Conservation (phyloP, 2,888 invertebrate species). For the Cantharis rufa region DNA sequence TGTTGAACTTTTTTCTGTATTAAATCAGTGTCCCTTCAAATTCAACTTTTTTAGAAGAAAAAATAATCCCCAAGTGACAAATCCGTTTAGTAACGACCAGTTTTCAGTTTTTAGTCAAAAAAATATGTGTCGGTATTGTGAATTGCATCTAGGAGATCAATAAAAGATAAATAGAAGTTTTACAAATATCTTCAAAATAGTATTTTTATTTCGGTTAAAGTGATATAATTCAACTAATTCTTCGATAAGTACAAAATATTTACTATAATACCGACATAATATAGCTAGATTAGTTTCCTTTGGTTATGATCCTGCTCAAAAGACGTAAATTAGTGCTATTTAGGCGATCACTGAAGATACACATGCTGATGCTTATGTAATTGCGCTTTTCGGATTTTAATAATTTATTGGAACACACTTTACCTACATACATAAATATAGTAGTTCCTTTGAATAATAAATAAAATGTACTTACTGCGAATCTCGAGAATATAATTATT, state of each 20-base stretch:
- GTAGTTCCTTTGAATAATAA: not conserved
- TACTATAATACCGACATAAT: no score
- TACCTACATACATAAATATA: not conserved
- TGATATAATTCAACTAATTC: not conserved
- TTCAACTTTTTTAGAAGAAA: not conserved
- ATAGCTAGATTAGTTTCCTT: no score
- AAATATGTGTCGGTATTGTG: not conserved
- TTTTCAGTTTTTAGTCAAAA: not conserved
- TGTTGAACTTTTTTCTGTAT: not conserved
- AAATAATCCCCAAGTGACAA: not conserved
- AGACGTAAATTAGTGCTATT: no score
- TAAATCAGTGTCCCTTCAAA: not conserved
- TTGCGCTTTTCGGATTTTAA: no score
- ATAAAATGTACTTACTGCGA: not conserved
- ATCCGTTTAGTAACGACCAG: not conserved
- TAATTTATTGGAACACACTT: no score
- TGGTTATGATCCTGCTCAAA: no score
- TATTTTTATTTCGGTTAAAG: not conserved
- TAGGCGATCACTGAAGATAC: no score
- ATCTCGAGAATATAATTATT: not conserved
- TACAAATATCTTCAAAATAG: not conserved
- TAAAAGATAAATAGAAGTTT: not conserved
- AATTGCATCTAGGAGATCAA: not conserved
- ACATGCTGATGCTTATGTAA: no score
- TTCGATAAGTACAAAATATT: not conserved